Percentiles rank a stretch among this genome's conserved stretches.
Evolutionary conservation across 2,888 invertebrate species (phyloP).

Genomic region (Cheilosia impressa): DNA sequence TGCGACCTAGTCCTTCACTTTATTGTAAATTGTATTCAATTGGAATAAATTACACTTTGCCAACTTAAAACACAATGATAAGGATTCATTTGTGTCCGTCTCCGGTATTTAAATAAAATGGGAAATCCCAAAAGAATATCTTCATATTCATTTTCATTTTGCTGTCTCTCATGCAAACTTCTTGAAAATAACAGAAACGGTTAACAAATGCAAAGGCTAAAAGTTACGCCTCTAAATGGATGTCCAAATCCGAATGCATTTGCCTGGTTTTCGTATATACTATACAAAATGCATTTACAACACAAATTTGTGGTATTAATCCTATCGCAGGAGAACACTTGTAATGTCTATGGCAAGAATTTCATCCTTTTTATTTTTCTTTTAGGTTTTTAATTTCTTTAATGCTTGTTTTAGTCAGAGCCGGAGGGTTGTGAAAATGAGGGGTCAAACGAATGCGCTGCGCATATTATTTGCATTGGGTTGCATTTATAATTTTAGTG

Average conservation of each 20-base stretch:
- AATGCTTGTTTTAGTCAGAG: background rate
- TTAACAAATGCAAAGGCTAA: background rate
- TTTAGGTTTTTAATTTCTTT: background rate
- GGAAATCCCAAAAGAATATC: too few species aligned
- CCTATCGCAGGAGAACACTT: constrained; percentile 16
- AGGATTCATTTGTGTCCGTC: background rate
- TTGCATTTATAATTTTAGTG: too few species aligned
- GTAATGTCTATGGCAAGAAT: background rate
- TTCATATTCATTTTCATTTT: too few species aligned
- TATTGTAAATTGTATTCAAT: background rate
- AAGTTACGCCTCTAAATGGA: background rate
- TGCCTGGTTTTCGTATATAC: background rate
- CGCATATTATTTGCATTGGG: too few species aligned
- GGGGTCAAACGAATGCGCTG: too few species aligned
- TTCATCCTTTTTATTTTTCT: background rate
- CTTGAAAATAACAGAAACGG: background rate
- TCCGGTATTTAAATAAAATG: background rate
- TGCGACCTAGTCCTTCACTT: too few species aligned
- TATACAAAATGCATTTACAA: constrained; percentile 18
- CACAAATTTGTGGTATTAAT: constrained; percentile 18
- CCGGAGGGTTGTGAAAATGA: background rate
- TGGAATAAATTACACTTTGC: background rate
- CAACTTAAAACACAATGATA: background rate
- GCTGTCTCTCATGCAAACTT: background rate
- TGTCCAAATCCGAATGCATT: background rate